These are phyloP conservation scores for Oreocharis arfaki DNA, from an alignment of 2,113 vertebrate species.

Conservation along the genomic window DNA sequence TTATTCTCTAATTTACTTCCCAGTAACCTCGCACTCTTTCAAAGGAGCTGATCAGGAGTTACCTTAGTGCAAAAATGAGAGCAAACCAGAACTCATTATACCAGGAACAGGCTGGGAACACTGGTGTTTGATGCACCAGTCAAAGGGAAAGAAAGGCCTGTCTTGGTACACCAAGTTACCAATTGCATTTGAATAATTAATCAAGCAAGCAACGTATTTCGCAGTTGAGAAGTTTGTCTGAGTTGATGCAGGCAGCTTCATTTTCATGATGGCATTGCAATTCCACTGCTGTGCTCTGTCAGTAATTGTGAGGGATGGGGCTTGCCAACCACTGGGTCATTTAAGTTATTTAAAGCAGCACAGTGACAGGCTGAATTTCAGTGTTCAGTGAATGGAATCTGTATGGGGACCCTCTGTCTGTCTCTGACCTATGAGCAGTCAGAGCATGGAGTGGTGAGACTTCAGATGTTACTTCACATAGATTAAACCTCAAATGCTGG, in stretches of 20 bases:
- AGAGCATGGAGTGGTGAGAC: not conserved
- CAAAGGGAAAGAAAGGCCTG: not conserved
- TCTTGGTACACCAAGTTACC: constrained; percentile 3
- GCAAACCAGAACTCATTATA: not conserved
- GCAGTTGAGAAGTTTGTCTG: not conserved
- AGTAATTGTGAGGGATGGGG: not conserved
- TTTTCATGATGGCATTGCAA: constrained; percentile 5
- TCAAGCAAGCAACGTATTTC: not conserved
- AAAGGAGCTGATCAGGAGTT: not conserved
- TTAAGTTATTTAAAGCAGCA: not conserved
- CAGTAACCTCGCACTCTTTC: not conserved
- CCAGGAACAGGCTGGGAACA: not conserved
- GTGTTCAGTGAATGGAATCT: not conserved
- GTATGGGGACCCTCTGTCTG: not conserved
- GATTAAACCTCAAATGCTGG: not conserved
- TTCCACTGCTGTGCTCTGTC: not conserved
- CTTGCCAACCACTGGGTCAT: not conserved
- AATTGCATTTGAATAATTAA: constrained; percentile 48
- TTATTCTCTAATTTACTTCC: not conserved
- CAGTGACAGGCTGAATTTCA: not conserved
- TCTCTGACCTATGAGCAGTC: not conserved
- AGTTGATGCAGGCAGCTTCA: not conserved
- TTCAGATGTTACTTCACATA: not conserved
- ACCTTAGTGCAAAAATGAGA: not conserved
- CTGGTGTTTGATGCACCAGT: not conserved